Base-by-base conservation (phyloP, 2,888 invertebrate species). In the Lithosia quadra region DNA sequence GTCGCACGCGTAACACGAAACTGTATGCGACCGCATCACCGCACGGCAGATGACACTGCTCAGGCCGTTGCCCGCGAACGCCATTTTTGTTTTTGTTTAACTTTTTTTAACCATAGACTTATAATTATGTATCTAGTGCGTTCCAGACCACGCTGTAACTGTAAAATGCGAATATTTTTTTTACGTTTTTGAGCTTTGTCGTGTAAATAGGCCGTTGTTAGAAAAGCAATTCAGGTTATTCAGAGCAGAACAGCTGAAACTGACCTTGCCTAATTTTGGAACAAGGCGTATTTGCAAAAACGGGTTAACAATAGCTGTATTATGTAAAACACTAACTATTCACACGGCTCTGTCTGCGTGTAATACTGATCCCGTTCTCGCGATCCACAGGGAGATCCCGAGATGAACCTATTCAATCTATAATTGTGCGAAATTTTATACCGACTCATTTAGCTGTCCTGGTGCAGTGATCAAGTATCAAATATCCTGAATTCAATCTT, bases 51-150 rank as follows among this genome's bases (percentile, higher is more conserved):
- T 91, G 92, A 86, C 84, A 84, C 85, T 85, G 72, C 74, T 75
- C 81, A 83, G 91, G 91, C 80, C 91, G 80, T 90, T 90, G 91
- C 88, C 90, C 91, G 87, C 69, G 58, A 73, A 77, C 78, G 88
- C 86, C 87, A 86, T 86, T 73, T 86, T 89, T 82, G 67, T 81
- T 82, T 80, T 81, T 74, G 67, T 79, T 72, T 72, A 73, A 68
- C 68, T 78, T 78, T 80, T 75, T 82, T 83, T 79, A 53, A 63
- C 56, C 68, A 63, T 68, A 68, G 63, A 71, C 63, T 21, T 7
- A 33, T 33, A 5, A 60, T 13, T 39, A 43, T 28, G 21, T n/a
- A n/a, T n/a, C n/a, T 55, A 64, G 13, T 64, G 18, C 63, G 39
- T 60, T 68, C 64, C 60, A 64, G 64, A 62, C 36, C 28, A 63